phyloP scores from a whole-genome alignment of 2,888 invertebrate genomes.

The Anoplius nigerrimus region DNA sequence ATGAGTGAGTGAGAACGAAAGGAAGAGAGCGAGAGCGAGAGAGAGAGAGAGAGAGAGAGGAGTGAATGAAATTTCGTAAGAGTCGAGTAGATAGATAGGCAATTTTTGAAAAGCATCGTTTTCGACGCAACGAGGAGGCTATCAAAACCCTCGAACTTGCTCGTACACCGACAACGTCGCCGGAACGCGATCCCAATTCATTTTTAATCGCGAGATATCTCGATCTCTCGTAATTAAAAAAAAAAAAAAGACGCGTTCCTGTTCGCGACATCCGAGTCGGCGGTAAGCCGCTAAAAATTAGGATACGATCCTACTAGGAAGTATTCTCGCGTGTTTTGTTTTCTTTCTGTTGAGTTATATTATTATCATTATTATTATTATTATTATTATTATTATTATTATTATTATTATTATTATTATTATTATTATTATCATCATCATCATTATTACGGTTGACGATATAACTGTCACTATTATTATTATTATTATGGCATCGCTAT shows the following conservation, averaged over 20 bases:
- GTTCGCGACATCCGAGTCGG: no score
- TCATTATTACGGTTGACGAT: neutral
- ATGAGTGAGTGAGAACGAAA: neutral
- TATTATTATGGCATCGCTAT: slow-evolving; percentile 41
- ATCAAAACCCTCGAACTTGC: no score
- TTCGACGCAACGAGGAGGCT: slow-evolving; percentile 15
- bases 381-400: slow-evolving; percentile 41
- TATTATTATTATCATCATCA: slow-evolving; percentile 4
- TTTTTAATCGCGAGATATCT: no score
- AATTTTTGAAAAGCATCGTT: slow-evolving; percentile 57
- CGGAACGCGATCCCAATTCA: no score
- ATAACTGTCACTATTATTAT: neutral
- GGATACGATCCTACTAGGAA: neutral
- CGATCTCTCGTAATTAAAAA: no score
- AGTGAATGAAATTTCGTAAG: slow-evolving; percentile 24
- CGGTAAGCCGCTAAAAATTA: neutral
- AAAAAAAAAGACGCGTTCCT: no score
- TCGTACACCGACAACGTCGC: no score
- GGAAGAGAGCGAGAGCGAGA: slow-evolving; percentile 21
- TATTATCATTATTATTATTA: slow-evolving; percentile 40
- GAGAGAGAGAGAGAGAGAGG: slow-evolving; percentile 23
- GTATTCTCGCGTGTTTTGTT: slow-evolving; percentile 3
- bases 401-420: slow-evolving; percentile 19
- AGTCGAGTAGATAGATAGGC: slow-evolving; percentile 67
- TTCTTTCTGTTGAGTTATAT: slow-evolving; percentile 28